Evolutionary conservation across 1,140 invertebrate genomes (phyloP), one percentile per base, ranked within the genome.

Genomic region (Drosophila seguyi): DNA sequence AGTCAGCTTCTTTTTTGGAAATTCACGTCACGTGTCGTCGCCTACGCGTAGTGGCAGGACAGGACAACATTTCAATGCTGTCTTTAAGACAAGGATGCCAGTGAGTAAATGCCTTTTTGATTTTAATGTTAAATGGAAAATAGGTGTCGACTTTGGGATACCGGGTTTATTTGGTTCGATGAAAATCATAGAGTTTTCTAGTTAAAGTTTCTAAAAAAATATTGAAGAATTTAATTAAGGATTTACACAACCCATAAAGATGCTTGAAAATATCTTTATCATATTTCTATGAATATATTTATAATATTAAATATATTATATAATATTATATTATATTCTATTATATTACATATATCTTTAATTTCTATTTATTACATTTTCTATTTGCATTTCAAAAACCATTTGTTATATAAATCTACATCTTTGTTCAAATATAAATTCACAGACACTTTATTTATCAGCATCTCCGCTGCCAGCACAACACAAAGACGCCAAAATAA

Each of bases 11-110:
- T 8, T 11, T 22, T 18, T 34, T 48, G 48, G 56, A 59, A 52
- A 58, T 82, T 74, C 79, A 38, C 50, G 79, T 71, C 81, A 84
- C 76, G 66, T 80, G 72, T 52, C 34, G 2, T 42, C 81, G 72
- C 76, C 81, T 66, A 62, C 52, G 74, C 59, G 76, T 84, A 79
- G 45, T 27, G 14, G 65, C 81, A 65, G 59, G 38, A 47, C 31
- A 61, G 62, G 50, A 56, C 34, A 61, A 66, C 44, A 81, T 81
- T 85, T 81, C 61, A 81, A 81, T 74, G 56, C 67, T 57, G 53
- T 48, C 67, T 11, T 38, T n/a, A 38, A 55, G 50, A 11, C 50
- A n/a, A 38, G 2, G 31, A 11, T 16, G 31, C 4, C 31, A 6
- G 14, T 38, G 31, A 22, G 36, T 36, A 53, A 55, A 55, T 55